Evolutionary conservation across 2,797 vertebrate species (phyloP).

Genomic region (Streptopelia turtur): DNA sequence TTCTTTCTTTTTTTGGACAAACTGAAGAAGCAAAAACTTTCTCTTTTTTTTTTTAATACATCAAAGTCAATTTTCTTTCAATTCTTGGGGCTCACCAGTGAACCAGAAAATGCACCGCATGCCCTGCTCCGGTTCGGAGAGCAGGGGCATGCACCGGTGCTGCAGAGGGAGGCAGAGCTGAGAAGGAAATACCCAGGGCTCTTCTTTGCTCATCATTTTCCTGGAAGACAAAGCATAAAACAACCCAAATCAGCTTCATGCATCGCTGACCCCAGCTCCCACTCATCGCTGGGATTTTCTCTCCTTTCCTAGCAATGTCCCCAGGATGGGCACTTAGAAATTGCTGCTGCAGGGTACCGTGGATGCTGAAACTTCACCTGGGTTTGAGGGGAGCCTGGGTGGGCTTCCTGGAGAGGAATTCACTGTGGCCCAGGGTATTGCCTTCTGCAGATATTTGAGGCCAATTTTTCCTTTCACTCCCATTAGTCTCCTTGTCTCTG

Average conservation of each 20-base stretch:
- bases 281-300: background rate
- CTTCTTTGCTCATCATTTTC: background rate
- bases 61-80: background rate
- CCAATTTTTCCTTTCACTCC: background rate
- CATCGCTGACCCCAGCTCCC: background rate
- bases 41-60: background rate
- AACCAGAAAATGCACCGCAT: background rate
- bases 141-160: accelerated
- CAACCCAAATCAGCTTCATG: background rate
- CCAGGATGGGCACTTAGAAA: background rate
- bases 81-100: background rate
- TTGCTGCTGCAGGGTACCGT: background rate
- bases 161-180: background rate
- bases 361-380: background rate
- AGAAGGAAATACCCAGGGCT: background rate
- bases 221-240: background rate
- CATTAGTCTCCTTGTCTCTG: background rate
- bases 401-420: background rate
- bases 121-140: accelerated
- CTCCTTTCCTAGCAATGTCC: background rate
- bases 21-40: background rate
- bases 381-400: background rate
- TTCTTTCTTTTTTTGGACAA: background rate
- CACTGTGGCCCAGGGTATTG: background rate
- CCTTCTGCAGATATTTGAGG: background rate